These are phyloP conservation scores for Elysia crispata DNA, from an alignment of 2,888 invertebrate species.

Conservation along the genomic window DNA sequence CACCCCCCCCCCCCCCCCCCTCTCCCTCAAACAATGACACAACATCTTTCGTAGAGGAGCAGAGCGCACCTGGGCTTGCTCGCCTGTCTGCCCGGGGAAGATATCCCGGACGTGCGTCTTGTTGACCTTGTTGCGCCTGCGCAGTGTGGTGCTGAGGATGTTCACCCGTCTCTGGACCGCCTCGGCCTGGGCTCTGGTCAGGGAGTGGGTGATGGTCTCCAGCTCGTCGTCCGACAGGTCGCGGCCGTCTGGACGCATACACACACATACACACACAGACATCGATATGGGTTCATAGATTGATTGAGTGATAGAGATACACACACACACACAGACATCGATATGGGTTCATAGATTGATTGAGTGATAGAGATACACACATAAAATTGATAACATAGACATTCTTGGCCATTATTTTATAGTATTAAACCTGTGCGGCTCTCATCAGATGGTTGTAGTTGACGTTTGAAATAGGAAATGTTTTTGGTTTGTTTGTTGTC, in stretches of 20 bases:
- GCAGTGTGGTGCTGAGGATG: conserved; percentile 87
- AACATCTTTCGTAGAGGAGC: too few species aligned
- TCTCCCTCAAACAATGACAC: too few species aligned
- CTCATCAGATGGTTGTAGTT: too few species aligned
- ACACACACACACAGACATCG: neutral
- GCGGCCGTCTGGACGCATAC: conserved; percentile 64
- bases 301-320: neutral
- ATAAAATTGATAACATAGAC: too few species aligned
- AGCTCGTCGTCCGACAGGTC: conserved; percentile 72
- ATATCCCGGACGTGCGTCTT: conserved; percentile 70
- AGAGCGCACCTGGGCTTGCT: neutral
- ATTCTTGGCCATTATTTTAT: too few species aligned
- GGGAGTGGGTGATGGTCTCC: conserved; percentile 79
- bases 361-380: neutral
- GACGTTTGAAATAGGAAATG: too few species aligned
- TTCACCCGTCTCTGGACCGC: conserved; percentile 85
- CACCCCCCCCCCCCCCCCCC: too few species aligned
- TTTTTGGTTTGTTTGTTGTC: too few species aligned
- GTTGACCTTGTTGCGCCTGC: conserved; percentile 79
- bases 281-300: neutral
- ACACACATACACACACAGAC: neutral
- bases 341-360: neutral
- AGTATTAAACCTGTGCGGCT: too few species aligned
- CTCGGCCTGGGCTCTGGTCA: conserved; percentile 83
- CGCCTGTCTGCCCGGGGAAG: conserved; percentile 53